phyloP scores from a whole-genome alignment of 2,888 invertebrate genomes.

The Orthosia incerta region DNA sequence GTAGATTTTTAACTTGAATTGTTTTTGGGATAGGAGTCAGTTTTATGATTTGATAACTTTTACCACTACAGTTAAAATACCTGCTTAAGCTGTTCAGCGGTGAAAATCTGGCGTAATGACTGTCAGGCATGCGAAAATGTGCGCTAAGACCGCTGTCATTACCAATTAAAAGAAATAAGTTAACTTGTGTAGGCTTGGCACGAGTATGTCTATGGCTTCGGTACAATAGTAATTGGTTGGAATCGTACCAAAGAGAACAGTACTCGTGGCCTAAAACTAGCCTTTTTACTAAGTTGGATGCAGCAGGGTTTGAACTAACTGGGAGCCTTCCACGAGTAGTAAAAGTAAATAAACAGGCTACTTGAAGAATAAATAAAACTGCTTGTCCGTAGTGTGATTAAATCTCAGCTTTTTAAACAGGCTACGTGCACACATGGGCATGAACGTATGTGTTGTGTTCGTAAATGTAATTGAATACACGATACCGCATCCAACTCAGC shows the following conservation, averaged over 20 bases:
- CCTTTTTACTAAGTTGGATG: conserved; percentile 39
- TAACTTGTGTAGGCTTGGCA: conserved; percentile 52
- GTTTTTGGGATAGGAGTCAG: conserved; percentile 3
- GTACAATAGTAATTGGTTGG: conserved; percentile 51
- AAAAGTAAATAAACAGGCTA: conserved; percentile 34
- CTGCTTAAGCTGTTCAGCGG: neutral
- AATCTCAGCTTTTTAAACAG: conserved; percentile 52
- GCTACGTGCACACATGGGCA: conserved; percentile 1
- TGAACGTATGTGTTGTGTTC: conserved; percentile 6
- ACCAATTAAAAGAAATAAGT: conserved; percentile 45
- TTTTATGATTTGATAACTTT: conserved; percentile 20
- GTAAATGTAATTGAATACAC: conserved; percentile 54
- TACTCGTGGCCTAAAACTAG: conserved; percentile 43
- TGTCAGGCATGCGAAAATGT: neutral
- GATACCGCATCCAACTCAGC: conserved; percentile 55
- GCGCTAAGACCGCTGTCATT: conserved; percentile 3
- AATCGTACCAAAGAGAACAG: conserved; percentile 54
- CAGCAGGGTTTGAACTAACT: conserved; percentile 17
- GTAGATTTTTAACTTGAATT: neutral
- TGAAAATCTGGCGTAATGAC: neutral
- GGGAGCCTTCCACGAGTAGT: conserved; percentile 4
- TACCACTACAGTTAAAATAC: neutral
- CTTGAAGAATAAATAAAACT: conserved; percentile 48
- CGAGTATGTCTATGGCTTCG: conserved; percentile 39
- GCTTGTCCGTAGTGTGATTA: conserved; percentile 48